A percentile compares a stretch with the other conserved stretches of the same genome.
These are phyloP conservation scores for Trachelus iudaicus DNA, from an alignment of 2,888 invertebrate species.

Conservation along the genomic window DNA sequence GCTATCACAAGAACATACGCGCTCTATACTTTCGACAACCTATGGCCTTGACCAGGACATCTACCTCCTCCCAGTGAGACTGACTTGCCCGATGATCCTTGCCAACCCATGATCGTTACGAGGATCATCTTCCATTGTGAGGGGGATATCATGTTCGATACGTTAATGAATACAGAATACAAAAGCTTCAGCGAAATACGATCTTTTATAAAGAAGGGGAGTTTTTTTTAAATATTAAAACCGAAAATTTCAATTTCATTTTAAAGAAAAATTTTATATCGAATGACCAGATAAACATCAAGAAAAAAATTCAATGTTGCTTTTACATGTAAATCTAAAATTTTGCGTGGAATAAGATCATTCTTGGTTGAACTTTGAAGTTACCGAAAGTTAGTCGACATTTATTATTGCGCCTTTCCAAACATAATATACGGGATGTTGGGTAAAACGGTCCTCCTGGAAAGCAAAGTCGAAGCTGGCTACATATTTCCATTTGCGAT, in stretches of 20 bases:
- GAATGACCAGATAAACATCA: too few relatives aligned
- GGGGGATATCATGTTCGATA: not conserved
- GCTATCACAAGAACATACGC: not conserved
- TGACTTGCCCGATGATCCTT: not conserved
- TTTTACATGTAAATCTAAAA: not conserved
- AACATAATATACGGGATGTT: not conserved
- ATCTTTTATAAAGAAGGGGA: not conserved
- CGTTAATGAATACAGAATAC: not conserved
- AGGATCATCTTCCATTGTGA: not conserved
- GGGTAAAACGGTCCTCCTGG: not conserved
- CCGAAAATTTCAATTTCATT: too few relatives aligned
- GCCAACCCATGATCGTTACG: not conserved
- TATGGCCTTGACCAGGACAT: not conserved
- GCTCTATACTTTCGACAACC: not conserved
- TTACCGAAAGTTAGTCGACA: not conserved
- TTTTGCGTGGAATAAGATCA: not conserved
- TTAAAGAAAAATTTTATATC: too few relatives aligned
- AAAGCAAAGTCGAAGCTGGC: not conserved
- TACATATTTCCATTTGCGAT: not conserved
- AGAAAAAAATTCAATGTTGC: too few relatives aligned
- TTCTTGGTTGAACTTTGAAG: not conserved
- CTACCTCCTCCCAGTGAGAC: too few relatives aligned
- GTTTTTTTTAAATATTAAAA: too few relatives aligned
- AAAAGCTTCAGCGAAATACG: not conserved
- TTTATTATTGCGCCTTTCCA: not conserved